Evolutionary conservation across 2,888 invertebrate genomes (phyloP), one percentile per base, ranked within the genome.

Genomic region (Dolichopus griseipennis): DNA sequence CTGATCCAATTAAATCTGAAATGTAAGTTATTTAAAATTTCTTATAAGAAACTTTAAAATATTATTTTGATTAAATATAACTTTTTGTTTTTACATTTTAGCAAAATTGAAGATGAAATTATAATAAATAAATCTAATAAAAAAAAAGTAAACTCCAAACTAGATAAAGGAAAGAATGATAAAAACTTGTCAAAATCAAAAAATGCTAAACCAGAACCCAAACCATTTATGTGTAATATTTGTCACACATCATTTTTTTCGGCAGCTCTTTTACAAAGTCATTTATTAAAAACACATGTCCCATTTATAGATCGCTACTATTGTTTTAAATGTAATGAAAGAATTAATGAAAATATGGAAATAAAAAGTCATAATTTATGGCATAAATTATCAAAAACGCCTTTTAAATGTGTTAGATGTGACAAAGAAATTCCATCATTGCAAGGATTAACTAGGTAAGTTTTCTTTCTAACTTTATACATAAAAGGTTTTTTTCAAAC

Each of bases 311-410:
- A 74, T 34, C 76, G 78, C 3, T 81, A 77, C 70, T 78, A 83
- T 0, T 86, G 86, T 74, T 81, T 83, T 69, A 81, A 84, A 0
- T 86, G 86, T 70, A 78, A 81, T 20, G 77, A 80, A 41, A 83
- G 82, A 75, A 83, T 84, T 71, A 22, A 71, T 0, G 77, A 77
- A 0, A 41, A 70, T 0, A 81, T 80, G 8, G 83, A 82, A 61
- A 78, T 83, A 1, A 73, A 75, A 7, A 71, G 76, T 0, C 85
- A 86, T 71, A 85, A 85, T 72, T 73, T 76, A 27, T 77, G 77
- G 75, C 85, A 85, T 73, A 75, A 75, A 37, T 72, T 74, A 6
- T 77, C 78, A 1, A 77, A 76, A 41, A 77, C 78, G 1, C 83
- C 83, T 0, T 85, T 84, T 74, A 73, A 74, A 66, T 86, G 86